A percentile compares a stretch with the other conserved stretches of the same genome.
Conservation (phyloP, 1,140 invertebrate genomes). For the Trinorchestia longiramus region DNA sequence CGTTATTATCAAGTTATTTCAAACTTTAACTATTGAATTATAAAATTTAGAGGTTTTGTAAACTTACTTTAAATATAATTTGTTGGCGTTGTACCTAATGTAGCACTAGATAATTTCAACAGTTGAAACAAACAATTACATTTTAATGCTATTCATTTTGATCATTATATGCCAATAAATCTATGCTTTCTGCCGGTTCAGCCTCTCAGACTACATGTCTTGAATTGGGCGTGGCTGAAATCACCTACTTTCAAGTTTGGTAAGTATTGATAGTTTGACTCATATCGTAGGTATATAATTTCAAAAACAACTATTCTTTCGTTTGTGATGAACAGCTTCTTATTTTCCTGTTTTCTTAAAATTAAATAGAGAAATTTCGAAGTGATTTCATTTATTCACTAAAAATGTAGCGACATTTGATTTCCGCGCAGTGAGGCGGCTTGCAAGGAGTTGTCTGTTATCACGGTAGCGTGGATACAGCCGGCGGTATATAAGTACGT, state of each 20-base stretch:
- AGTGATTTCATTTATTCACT: not conserved
- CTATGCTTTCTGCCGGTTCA: not conserved
- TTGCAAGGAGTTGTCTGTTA: not conserved
- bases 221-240: not conserved
- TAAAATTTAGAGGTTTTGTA: not conserved
- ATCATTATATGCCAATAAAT: not conserved
- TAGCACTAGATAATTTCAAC: not conserved
- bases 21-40: not conserved
- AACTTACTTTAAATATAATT: not conserved
- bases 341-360: not conserved
- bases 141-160: not conserved
- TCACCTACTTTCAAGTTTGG: not conserved
- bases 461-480: not conserved
- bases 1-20: not conserved
- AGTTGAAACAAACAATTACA: not conserved
- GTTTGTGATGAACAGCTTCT: not conserved
- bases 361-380: not conserved
- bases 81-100: not conserved
- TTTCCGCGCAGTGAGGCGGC: not conserved
- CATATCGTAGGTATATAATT: not conserved
- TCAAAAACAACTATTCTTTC: not conserved
- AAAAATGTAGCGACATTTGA: not conserved
- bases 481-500: conserved; percentile 39
- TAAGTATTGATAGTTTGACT: not conserved
- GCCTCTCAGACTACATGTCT: not conserved